Evolutionary conservation across 1,140 invertebrate genomes (phyloP), one percentile per base, ranked within the genome.

Genomic region (Yoshiicerus persimilis): DNA sequence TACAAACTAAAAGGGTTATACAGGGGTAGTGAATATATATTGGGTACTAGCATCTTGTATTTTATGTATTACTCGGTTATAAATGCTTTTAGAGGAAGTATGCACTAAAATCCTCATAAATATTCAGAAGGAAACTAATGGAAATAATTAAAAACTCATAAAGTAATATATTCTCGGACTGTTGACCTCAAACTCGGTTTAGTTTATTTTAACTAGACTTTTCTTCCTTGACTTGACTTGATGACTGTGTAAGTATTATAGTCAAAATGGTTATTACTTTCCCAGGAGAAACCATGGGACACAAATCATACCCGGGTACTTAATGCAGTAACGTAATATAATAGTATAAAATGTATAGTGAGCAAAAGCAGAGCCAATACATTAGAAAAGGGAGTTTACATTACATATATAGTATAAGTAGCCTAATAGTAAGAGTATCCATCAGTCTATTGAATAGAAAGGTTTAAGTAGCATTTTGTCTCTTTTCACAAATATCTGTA

Each of bases 151-250:
- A 80, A 80, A 80, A 80, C 34, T 36, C 75, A 38, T 80, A 80
- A 80, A 80, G 75, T 38, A 80, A 80, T 80, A 80, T 80, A 80
- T 80, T 80, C 34, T 80, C 75, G 75, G 75, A 80, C 75, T 80
- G 30, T 80, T 80, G 75, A 80, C 75, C 70, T 77, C 34, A 36
- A 80, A 20, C 32, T 80, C 34, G 32, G 11, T 80, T 70, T 16
- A n/a, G 13, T 56, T n/a, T 56, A 16, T 56, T 56, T 56, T 56
- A n/a, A n/a, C n/a, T n/a, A 27, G 25, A 11, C 11, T 11, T 32
- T 30, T 70, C 16, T 30, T 30, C 6, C 25, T 70, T 70, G 66
- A 70, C 25, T 70, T 70, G 66, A 70, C 66, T 70, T 32, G 30
- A 23, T 38, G 30, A 4, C 75, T 38, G 5, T 66, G 27, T 9